phyloP scores from a whole-genome alignment of 2,797 vertebrate genomes.

The Anomalospiza imberbis region DNA sequence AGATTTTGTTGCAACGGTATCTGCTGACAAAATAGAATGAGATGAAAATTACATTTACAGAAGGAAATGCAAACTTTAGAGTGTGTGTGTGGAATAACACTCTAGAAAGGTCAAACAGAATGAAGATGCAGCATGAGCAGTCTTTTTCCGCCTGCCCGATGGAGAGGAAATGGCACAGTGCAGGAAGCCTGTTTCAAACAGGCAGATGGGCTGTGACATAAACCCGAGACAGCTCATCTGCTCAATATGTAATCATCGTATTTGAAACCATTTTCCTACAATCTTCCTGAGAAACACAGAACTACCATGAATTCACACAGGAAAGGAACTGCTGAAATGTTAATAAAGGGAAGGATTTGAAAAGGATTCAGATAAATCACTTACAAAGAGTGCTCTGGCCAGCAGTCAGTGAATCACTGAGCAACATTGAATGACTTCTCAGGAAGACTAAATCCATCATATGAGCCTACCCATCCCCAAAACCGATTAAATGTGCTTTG shows the following conservation, averaged over 20 bases:
- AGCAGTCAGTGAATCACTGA: background rate
- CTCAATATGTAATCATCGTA: background rate
- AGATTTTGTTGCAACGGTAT: background rate
- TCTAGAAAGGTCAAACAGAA: background rate
- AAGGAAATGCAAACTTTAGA: background rate
- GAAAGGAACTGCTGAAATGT: background rate
- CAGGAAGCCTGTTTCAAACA: background rate
- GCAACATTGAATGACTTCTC: background rate
- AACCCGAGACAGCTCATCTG: background rate
- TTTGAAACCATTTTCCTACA: background rate
- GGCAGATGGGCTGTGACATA: slow-evolving; percentile 3
- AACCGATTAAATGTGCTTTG: background rate
- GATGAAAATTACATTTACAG: background rate
- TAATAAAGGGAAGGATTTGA: background rate
- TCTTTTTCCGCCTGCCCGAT: background rate
- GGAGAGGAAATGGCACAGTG: background rate
- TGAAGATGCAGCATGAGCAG: background rate
- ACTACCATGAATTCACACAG: background rate
- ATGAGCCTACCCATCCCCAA: background rate
- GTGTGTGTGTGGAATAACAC: background rate
- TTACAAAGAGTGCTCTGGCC: background rate
- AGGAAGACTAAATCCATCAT: background rate
- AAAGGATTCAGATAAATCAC: background rate
- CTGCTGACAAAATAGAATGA: background rate
- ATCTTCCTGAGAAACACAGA: background rate